These are phyloP conservation scores for Stenodema calcarata DNA, from an alignment of 2,888 invertebrate species.

Conservation along the genomic window DNA sequence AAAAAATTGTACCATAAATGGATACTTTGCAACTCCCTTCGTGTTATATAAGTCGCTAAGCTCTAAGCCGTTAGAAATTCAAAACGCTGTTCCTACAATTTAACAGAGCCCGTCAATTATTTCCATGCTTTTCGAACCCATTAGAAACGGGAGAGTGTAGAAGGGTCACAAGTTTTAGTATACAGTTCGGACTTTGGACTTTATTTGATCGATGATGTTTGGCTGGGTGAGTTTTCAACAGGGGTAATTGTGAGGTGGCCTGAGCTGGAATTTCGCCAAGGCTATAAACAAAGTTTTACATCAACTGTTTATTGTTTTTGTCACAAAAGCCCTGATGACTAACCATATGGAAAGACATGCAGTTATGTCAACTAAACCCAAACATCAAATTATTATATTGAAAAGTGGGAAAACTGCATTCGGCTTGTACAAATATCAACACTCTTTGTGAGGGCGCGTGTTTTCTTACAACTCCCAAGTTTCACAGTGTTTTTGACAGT, in stretches of 20 bases:
- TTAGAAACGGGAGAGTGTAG: neutral
- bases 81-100: neutral
- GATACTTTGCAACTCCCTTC: too few species aligned
- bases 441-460: too few species aligned
- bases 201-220: neutral
- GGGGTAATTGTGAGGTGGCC: neutral
- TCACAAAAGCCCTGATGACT: neutral
- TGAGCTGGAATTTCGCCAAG: neutral
- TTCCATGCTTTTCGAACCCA: neutral
- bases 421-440: too few species aligned
- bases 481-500: too few species aligned
- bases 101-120: neutral
- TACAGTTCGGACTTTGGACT: neutral
- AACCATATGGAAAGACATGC: too few species aligned
- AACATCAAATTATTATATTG: too few species aligned
- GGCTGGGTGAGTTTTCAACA: neutral
- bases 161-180: neutral
- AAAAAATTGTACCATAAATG: too few species aligned
- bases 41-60: too few species aligned
- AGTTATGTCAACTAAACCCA: too few species aligned
- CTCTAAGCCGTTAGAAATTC: neutral
- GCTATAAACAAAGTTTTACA: neutral
- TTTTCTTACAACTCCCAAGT: too few species aligned
- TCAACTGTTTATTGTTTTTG: neutral
- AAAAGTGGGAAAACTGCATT: too few species aligned